These are phyloP conservation scores for Alloscopus bannaensis DNA, from an alignment of 2,888 invertebrate genomes.

Conservation along the genomic window DNA sequence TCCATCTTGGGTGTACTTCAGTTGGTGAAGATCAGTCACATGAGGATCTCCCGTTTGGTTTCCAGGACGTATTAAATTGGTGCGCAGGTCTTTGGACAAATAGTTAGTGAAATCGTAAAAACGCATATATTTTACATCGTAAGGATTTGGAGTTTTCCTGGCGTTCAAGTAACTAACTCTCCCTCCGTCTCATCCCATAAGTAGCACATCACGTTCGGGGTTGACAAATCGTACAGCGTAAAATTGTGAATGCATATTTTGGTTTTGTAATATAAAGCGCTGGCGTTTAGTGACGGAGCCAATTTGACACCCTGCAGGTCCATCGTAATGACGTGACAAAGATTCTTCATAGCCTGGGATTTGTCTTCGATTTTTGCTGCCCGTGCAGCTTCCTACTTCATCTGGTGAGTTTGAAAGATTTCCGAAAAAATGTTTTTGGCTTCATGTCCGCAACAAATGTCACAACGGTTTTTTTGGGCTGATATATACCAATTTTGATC, in stretches of 20 bases:
- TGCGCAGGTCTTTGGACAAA: constrained; percentile 28
- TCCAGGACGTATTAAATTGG: constrained; percentile 70
- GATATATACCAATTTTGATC: constrained; percentile 31
- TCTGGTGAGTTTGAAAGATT: not conserved
- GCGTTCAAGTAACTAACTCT: constrained; percentile 46
- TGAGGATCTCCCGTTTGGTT: constrained; percentile 66
- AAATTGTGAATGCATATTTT: constrained; percentile 45
- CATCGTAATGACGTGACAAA: constrained; percentile 9
- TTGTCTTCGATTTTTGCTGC: not conserved
- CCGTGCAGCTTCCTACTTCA: not conserved
- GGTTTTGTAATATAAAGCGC: constrained; percentile 26
- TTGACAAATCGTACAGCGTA: constrained; percentile 23
- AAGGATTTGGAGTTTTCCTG: constrained; percentile 67
- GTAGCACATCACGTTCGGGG: not conserved
- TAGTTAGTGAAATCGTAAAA: constrained; percentile 62
- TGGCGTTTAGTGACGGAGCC: constrained; percentile 18
- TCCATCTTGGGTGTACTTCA: constrained; percentile 62
- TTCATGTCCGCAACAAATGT: not conserved
- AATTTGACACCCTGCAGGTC: constrained; percentile 19
- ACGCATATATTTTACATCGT: constrained; percentile 65
- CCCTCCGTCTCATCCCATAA: constrained; percentile 38
- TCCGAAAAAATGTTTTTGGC: not conserved
- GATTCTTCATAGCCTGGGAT: not conserved
- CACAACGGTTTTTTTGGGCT: constrained; percentile 70
- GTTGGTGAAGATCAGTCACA: constrained; percentile 65